Evolutionary conservation across 2,888 invertebrate genomes (phyloP).

Genomic region (Eupithecia tripunctaria): DNA sequence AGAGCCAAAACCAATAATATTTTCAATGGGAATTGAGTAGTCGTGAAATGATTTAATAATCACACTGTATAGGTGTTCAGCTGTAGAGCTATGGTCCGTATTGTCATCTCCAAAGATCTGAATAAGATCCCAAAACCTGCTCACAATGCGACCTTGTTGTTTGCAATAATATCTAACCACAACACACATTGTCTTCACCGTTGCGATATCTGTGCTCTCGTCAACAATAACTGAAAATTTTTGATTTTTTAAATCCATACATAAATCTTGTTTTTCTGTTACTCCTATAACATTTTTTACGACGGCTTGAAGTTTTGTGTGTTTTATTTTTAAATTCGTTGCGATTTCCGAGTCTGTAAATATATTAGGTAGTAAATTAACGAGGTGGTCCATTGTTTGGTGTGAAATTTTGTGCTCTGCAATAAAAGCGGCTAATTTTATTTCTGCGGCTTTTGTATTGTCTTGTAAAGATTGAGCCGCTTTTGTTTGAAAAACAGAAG

Average conservation of each 20-base stretch:
- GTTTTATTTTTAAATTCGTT: not conserved
- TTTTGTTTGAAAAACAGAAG: no score
- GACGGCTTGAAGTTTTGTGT: not conserved
- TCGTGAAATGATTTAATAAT: slow-evolving; percentile 19
- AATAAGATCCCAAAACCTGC: slow-evolving; percentile 15
- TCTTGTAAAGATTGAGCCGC: no score
- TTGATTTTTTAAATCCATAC: slow-evolving; percentile 10
- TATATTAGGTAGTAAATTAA: not conserved
- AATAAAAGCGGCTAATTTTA: slow-evolving; percentile 19
- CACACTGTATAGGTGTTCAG: not conserved
- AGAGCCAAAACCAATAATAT: slow-evolving; percentile 39
- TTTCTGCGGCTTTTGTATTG: slow-evolving; percentile 8
- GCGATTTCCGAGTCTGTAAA: not conserved
- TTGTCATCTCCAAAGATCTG: slow-evolving; percentile 12
- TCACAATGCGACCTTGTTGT: not conserved
- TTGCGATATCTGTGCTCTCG: slow-evolving; percentile 12
- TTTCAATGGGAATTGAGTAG: slow-evolving; percentile 8
- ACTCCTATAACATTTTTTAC: not conserved
- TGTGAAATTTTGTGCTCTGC: slow-evolving; percentile 19
- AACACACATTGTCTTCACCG: slow-evolving; percentile 17
- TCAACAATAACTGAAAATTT: slow-evolving; percentile 22
- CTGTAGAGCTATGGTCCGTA: not conserved
- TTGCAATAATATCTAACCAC: slow-evolving; percentile 17
- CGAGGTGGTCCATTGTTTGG: slow-evolving; percentile 10
- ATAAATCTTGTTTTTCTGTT: not conserved